Evolutionary conservation across 53 echinoderm and acorn worm species (phyloP).

Genomic region (Paracentrotus lividus): DNA sequence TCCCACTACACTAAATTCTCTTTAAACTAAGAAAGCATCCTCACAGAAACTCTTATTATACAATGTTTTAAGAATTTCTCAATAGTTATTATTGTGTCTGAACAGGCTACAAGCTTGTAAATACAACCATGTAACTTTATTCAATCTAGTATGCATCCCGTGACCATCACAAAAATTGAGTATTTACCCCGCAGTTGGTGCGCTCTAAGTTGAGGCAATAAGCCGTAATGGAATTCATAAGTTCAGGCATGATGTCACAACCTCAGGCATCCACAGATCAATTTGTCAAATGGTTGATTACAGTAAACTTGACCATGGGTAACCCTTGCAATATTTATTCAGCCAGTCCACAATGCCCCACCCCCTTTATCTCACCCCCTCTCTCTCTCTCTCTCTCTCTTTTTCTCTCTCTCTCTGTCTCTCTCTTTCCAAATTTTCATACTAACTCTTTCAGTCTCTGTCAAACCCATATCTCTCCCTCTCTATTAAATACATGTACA

Average conservation of each 20-base stretch:
- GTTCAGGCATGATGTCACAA: slow-evolving; percentile 46
- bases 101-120: too few species aligned
- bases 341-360: slow-evolving; percentile 32
- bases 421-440: background rate
- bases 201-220: background rate
- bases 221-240: slow-evolving; percentile 38
- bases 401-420: background rate
- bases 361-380: background rate
- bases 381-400: background rate
- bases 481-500: too few species aligned
- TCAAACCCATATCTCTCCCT: background rate
- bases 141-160: background rate
- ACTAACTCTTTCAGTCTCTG: background rate
- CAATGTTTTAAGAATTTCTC: too few species aligned
- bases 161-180: background rate
- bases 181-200: background rate
- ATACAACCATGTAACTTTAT: background rate
- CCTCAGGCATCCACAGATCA: slow-evolving; percentile 39
- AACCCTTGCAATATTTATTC: slow-evolving; percentile 35
- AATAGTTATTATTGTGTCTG: too few species aligned
- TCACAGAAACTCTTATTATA: too few species aligned
- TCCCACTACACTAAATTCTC: too few species aligned
- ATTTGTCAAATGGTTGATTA: slow-evolving; percentile 51
- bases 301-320: slow-evolving; percentile 49
- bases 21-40: too few species aligned